Conservation (phyloP, 2,888 invertebrate species). For the Limnephilus rhombicus region DNA sequence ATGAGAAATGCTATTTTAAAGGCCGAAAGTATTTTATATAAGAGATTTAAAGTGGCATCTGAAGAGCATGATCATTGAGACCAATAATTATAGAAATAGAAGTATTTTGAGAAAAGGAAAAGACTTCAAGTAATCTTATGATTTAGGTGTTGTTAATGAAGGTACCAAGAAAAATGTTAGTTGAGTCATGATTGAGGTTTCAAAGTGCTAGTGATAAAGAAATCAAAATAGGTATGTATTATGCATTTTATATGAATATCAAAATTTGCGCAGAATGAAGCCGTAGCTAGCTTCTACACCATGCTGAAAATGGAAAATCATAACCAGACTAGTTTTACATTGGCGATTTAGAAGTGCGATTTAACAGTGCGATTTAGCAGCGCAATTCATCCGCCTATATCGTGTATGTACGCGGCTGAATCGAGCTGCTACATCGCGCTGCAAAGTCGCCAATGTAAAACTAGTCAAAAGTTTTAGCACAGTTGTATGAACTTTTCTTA, state of each 20-base stretch:
- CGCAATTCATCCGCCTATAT: too few species aligned
- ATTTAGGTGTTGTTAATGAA: neutral
- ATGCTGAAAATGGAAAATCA: neutral
- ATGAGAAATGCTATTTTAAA: constrained; percentile 47
- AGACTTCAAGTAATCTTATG: neutral
- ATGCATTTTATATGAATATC: neutral
- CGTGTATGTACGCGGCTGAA: too few species aligned
- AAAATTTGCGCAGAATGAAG: neutral
- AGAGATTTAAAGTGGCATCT: neutral
- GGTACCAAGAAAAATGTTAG: neutral
- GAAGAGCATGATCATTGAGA: neutral
- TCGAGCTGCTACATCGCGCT: too few species aligned
- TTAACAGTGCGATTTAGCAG: too few species aligned
- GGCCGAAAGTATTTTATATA: neutral
- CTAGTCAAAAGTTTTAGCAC: too few species aligned
- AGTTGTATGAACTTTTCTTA: neutral
- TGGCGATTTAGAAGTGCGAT: too few species aligned
- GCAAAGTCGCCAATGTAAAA: too few species aligned
- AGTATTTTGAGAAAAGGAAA: neutral
- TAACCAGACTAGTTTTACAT: neutral
- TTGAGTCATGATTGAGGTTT: neutral
- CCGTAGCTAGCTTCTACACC: neutral
- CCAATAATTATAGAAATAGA: neutral
- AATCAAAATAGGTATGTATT: neutral
- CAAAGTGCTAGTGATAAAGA: neutral